Evolutionary conservation across 1,140 invertebrate species (phyloP).

Genomic region (Trialeurodes vaporariorum): DNA sequence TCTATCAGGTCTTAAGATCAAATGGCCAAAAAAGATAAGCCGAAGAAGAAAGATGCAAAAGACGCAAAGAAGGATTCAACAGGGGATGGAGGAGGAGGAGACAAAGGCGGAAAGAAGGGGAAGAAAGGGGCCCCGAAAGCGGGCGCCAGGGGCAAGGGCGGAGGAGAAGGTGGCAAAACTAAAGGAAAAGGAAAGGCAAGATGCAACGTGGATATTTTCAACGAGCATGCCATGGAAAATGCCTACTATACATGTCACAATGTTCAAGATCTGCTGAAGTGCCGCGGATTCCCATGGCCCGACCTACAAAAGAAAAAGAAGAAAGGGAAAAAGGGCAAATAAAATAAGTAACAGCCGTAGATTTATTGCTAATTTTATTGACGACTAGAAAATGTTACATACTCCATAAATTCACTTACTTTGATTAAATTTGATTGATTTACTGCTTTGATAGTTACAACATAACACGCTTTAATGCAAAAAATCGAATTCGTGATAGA

Average conservation of each 20-base stretch:
- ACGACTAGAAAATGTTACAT: too few relatives aligned
- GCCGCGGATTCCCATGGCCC: constrained; percentile 69
- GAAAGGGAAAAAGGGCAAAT: constrained; percentile 38
- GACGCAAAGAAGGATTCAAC: too few relatives aligned
- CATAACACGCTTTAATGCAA: too few relatives aligned
- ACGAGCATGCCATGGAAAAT: constrained; percentile 76
- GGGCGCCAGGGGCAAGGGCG: constrained; percentile 44
- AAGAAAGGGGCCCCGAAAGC: constrained; percentile 37
- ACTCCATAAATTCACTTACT: too few relatives aligned
- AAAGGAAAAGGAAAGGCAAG: constrained; percentile 41
- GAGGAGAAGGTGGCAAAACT: constrained; percentile 42
- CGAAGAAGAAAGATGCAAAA: constrained; percentile 21
- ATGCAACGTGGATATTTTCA: constrained; percentile 66
- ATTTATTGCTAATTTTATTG: too few relatives aligned
- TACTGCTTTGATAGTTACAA: too few relatives aligned
- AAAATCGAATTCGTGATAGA: too few relatives aligned
- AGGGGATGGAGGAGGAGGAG: neutral
- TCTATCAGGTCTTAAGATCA: too few relatives aligned
- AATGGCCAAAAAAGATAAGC: neutral
- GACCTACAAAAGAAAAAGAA: constrained; percentile 71
- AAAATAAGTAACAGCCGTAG: too few relatives aligned
- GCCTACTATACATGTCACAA: constrained; percentile 81
- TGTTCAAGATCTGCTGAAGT: constrained; percentile 63
- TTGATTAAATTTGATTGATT: too few relatives aligned
- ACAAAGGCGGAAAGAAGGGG: constrained; percentile 31